These are phyloP conservation scores for Neodiprion pinetum DNA, from an alignment of 1,140 invertebrate species.

Conservation along the genomic window DNA sequence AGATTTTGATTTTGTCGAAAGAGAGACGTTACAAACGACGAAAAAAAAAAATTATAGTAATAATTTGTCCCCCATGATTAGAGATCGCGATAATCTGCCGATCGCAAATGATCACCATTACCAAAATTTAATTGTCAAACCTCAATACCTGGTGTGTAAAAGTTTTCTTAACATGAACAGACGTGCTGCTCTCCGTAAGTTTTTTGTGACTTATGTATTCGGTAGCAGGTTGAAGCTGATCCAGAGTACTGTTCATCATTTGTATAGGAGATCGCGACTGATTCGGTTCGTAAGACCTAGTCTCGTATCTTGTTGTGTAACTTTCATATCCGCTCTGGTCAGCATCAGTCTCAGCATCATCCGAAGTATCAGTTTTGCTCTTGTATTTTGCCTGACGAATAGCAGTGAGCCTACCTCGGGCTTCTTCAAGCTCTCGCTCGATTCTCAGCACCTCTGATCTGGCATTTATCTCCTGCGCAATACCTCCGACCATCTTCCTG, in stretches of 20 bases:
- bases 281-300: slow-evolving; percentile 35
- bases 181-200: background rate
- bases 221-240: slow-evolving; percentile 40
- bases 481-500: slow-evolving; percentile 90
- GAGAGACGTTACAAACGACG: too few species aligned
- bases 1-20: too few species aligned
- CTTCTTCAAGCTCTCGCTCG: slow-evolving; percentile 92
- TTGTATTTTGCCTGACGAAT: slow-evolving; percentile 87
- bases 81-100: too few species aligned
- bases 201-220: slow-evolving; percentile 43
- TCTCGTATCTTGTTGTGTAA: slow-evolving; percentile 45
- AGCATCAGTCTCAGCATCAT: slow-evolving; percentile 48
- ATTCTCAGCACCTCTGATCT: slow-evolving; percentile 88
- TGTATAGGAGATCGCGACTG: slow-evolving; percentile 31
- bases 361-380: slow-evolving; percentile 62
- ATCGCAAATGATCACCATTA: too few species aligned
- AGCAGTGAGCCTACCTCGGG: slow-evolving; percentile 84
- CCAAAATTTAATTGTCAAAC: background rate
- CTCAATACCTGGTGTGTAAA: background rate
- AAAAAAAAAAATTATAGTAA: too few species aligned
- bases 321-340: slow-evolving; percentile 57
- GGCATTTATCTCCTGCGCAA: slow-evolving; percentile 91
- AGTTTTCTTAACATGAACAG: background rate
- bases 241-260: slow-evolving; percentile 40
- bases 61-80: too few species aligned